phyloP scores from a whole-genome alignment of 2,797 vertebrate genomes.

The Pseudochirops corinnae region DNA sequence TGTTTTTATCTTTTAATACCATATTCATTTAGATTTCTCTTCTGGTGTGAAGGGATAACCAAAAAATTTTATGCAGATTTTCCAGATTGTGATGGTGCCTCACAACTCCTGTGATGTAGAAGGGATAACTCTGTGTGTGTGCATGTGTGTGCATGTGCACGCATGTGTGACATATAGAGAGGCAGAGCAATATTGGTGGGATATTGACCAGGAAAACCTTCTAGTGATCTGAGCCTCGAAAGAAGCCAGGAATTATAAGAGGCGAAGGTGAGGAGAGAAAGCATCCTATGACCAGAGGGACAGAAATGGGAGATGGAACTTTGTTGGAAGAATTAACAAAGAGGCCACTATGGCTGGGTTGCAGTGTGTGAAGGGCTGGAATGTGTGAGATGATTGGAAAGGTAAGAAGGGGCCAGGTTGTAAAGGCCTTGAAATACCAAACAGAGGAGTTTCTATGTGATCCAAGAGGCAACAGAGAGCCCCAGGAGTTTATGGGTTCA shows the following conservation, averaged over 20 bases:
- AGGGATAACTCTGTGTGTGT: background rate
- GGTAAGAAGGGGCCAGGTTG: background rate
- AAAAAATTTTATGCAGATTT: background rate
- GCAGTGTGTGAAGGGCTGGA: background rate
- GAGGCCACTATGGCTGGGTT: background rate
- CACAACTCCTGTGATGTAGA: background rate
- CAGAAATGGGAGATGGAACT: background rate
- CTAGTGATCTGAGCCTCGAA: background rate
- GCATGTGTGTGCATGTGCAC: too few species aligned
- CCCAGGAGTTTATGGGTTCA: background rate
- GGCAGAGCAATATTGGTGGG: background rate
- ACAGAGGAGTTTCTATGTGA: background rate
- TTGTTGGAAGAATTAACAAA: background rate
- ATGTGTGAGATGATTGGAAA: background rate
- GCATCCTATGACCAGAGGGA: background rate
- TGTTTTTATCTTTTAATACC: background rate
- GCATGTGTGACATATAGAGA: background rate
- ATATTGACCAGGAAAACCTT: background rate
- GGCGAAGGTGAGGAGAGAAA: background rate
- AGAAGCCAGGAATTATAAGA: background rate
- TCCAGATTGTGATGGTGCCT: background rate
- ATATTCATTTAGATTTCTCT: background rate
- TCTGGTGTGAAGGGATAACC: background rate
- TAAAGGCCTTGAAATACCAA: background rate
- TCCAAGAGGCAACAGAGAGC: background rate